These are phyloP conservation scores for Eupeodes luniger DNA, from an alignment of 2,888 invertebrate genomes.

Conservation along the genomic window DNA sequence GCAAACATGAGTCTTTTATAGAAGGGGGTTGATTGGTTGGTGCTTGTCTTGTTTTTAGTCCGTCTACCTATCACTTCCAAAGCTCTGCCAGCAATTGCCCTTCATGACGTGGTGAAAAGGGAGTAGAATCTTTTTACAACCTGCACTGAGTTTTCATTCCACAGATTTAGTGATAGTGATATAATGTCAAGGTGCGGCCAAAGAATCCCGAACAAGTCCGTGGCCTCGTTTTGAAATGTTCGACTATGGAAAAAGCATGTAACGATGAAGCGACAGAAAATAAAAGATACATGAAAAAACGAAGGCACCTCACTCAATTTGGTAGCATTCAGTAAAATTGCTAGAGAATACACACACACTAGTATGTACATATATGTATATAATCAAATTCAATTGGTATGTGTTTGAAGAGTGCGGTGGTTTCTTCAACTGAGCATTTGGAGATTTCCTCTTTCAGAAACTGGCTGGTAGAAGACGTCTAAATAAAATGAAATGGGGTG, in stretches of 20 bases:
- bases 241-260: not conserved
- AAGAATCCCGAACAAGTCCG: constrained; percentile 30
- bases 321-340: constrained; percentile 66
- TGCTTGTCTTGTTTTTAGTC: constrained; percentile 30
- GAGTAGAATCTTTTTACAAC: constrained; percentile 41
- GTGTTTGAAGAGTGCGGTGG: not conserved
- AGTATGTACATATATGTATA: constrained; percentile 27
- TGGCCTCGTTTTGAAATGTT: constrained; percentile 27
- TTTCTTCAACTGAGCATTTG: not conserved
- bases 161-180: not conserved
- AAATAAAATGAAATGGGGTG: constrained; percentile 82
- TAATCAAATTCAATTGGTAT: constrained; percentile 53
- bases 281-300: constrained; percentile 14
- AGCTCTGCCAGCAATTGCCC: constrained; percentile 65
- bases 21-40: constrained; percentile 25
- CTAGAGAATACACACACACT: not conserved
- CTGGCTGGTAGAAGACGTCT: constrained; percentile 67
- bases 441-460: constrained; percentile 2
- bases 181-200: constrained; percentile 53
- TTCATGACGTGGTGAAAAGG: constrained; percentile 17
- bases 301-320: constrained; percentile 58
- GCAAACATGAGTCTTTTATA: constrained; percentile 32
- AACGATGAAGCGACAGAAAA: not conserved
- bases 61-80: constrained; percentile 62
- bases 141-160: constrained; percentile 33